A percentile compares a stretch with the other conserved stretches of the same genome.
These are phyloP conservation scores for Burhinus bistriatus DNA, from an alignment of 2,113 vertebrate genomes.

Conservation along the genomic window DNA sequence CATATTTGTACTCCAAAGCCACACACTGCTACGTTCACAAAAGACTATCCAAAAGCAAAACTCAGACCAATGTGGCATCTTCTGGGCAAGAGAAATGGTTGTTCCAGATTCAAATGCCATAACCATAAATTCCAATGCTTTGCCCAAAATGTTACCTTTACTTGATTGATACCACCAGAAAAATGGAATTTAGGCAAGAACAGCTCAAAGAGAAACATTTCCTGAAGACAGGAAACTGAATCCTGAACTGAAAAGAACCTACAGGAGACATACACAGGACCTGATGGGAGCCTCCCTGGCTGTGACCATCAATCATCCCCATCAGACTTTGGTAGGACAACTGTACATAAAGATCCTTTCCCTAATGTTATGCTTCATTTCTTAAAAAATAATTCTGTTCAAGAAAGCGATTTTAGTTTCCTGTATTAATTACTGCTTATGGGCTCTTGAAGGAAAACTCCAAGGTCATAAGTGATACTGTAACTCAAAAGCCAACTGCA, in stretches of 20 bases:
- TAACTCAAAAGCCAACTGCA: not conserved
- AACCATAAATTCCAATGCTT: not conserved
- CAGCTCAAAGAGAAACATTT: not conserved
- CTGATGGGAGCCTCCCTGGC: not conserved
- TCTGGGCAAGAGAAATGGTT: not conserved
- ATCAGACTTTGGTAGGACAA: fast-evolving
- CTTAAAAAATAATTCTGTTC: not conserved
- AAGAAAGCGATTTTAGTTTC: not conserved
- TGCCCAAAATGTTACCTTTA: not conserved
- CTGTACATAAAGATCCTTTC: not conserved
- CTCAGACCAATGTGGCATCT: not conserved
- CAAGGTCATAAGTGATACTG: not conserved
- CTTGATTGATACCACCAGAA: not conserved
- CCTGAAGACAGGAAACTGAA: not conserved
- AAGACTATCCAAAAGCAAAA: not conserved
- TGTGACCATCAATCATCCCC: not conserved
- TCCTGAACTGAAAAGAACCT: not conserved
- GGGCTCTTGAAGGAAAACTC: not conserved
- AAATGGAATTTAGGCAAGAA: not conserved
- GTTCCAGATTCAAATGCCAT: not conserved
- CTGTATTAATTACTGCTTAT: not conserved
- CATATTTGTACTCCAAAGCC: not conserved
- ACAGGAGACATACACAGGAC: not conserved
- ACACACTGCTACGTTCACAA: not conserved
- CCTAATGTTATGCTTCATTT: not conserved